Evolutionary conservation across 2,113 vertebrate species (phyloP), one percentile per base, ranked within the genome.

Genomic region (Catharus fuscescens): DNA sequence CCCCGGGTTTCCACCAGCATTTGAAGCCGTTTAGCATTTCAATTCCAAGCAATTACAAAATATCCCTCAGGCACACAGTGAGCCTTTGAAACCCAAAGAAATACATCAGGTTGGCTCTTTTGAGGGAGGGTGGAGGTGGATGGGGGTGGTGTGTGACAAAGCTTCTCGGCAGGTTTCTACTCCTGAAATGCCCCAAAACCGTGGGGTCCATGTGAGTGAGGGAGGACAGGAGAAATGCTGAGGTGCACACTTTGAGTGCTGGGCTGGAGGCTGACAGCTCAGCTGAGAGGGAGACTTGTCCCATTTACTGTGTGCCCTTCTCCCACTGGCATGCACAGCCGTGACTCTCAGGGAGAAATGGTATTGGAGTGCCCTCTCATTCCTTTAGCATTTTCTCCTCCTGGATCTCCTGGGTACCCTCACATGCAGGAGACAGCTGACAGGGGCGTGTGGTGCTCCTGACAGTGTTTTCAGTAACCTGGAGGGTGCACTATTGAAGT

Each of bases 41-140:
- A 74, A 57, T 92, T 76, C 67, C 44, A 60, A 72, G 90, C 59
- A 88, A 65, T 92, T 92, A 52, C 53, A 80, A 66, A 88, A 86
- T 42, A 23, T 45, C 62, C 25, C 26, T 85, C 3, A 2, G 66
- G 79, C 92, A 54, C 47, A 62, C 42, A 77, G 18, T 1, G 10
- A 69, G 52, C 53, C 59, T 90, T 64, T 76, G 66, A 93, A 90
- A 88, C 8, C 32, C 61, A 57, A 86, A 71, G 67, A 86, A 67
- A 34, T 83, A 82, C 90, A 82, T 90, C 70, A 65, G 23, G 19
- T 82, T 81, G 65, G 36, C 53, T 86, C 18, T 44, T 94, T 50
- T 14, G 12, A 17, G 19, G 32, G 10, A 71, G 45, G 17, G 7
- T 5, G 25, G 18, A 14, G 20, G 20, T 4, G 1, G 5, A 10